Evolutionary conservation across 2,113 vertebrate species (phyloP), one percentile per base, ranked within the genome.

Genomic region (Nannobrachium achirus): DNA sequence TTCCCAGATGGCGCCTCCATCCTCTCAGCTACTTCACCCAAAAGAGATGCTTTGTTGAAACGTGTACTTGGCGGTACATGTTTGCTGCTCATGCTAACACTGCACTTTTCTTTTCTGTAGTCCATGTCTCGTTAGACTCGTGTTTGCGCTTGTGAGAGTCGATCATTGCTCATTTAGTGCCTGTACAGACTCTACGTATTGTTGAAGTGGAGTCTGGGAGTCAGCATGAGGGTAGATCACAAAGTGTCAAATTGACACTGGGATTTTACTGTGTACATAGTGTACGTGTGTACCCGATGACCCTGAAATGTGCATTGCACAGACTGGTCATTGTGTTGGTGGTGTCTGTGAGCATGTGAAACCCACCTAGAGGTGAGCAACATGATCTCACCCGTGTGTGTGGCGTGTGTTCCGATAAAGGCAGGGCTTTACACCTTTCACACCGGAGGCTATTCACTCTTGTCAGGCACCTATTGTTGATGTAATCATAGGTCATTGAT

Each of bases 41-140:
- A 74, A 45, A 1, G 10, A 72, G 39, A 59, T 55, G 59, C 56
- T n/a, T 33, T 44, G 46, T 55, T 56, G 16, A 75, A 69, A 73
- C 80, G 75, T 78, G 42, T 70, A 42, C 64, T 69, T 45, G 51
- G 25, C 63, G 69, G 70, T 69, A 55, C 66, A 14, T 69, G 19
- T 61, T 16, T 0, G 11, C 68, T 68, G 58, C 71, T 83, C 71
- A 51, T 84, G 71, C 78, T 50, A 50, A 59, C 70, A 49, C 65
- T 70, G 82, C 85, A 85, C 77, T 85, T 89, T 75, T 33, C 1
- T 33, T 33, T 57, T 25, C 66, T 63, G 59, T 56, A 40, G 65
- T 80, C 62, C 52, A 39, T 77, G 53, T 70, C 66, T 70, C 8
- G 6, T 73, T 56, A 55, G 67, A 69, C 55, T 58, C 20, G 9